Evolutionary conservation across 2,888 invertebrate genomes (phyloP), one percentile per base, ranked within the genome.

Genomic region (Germaria angustata): DNA sequence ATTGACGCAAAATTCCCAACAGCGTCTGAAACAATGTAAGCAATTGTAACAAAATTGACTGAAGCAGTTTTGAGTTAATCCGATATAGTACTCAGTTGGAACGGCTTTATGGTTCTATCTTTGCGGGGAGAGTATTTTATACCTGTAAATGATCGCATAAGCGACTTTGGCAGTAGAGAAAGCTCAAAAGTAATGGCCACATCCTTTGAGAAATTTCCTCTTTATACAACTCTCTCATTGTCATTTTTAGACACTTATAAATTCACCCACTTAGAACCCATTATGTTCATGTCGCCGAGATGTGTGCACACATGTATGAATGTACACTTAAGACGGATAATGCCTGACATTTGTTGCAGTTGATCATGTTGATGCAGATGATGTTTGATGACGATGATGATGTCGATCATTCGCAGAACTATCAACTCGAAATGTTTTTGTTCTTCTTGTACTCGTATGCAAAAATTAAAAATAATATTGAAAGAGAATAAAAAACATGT

Each of bases 261-360:
- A 77, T 51, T 3, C 9, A 44, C 11, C 51, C 15, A 61, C 59
- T 32, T 34, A 61, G 0, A 13, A 41, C 13, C 20, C 24, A 36
- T 1, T 53, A 39, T 39, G 34, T 13, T 49, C 32, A 34, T 34
- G 32, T 13, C 4, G 49, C 11, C 4, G 49, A 44, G 22, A 39
- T 57, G 36, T 32, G 41, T 34, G 24, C 51, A 44, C 41, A 77
- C 53, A 63, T 75, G 55, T 65, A 3, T 61, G 77, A n/a, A 41
- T 28, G 11, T 44, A 9, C n/a, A 22, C 15, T 8, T 13, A 69
- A 61, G 78, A 82, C 71, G 66, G 72, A 83, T 80, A 80, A 77
- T 55, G 83, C 80, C 77, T 73, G 83, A 83, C 83, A 83, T 83
- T 83, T 83, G 83, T 80, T 77, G 80, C 68, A 73, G 83, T 73